A percentile compares a stretch with the other conserved stretches of the same genome.
Conservation (phyloP, 2,888 invertebrate genomes). For the Microctonus aethiopoides region DNA sequence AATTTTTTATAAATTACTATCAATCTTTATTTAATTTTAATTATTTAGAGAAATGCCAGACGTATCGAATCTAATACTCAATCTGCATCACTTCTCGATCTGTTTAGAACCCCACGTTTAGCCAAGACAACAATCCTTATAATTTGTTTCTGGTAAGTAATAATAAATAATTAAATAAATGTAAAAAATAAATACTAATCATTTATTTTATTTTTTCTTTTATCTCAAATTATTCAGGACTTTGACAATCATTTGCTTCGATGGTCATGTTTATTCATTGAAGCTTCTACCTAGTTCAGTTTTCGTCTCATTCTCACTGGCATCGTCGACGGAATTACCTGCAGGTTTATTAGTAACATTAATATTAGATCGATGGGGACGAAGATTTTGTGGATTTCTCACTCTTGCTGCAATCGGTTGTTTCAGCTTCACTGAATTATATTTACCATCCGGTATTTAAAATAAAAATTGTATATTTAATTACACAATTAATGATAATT, state of each 20-base stretch:
- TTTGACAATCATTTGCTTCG: slow-evolving; percentile 85
- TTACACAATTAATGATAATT: not conserved
- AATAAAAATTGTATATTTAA: not conserved
- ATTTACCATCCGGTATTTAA: slow-evolving; percentile 39
- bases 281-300: slow-evolving; percentile 84
- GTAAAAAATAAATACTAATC: not conserved
- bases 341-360: slow-evolving; percentile 83
- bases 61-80: slow-evolving; percentile 54
- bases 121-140: slow-evolving; percentile 67
- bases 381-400: slow-evolving; percentile 85
- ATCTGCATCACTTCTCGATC: slow-evolving; percentile 65
- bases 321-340: slow-evolving; percentile 84
- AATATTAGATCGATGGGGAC: slow-evolving; percentile 82
- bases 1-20: slow-evolving; percentile 9
- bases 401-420: slow-evolving; percentile 82
- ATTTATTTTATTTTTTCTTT: too few species aligned
- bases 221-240: slow-evolving; percentile 69
- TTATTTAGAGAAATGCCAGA: slow-evolving; percentile 57
- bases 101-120: slow-evolving; percentile 67
- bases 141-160: slow-evolving; percentile 66
- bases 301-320: slow-evolving; percentile 85
- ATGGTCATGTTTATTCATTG: slow-evolving; percentile 88
- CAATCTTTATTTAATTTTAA: not conserved
- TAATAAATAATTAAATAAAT: not conserved
- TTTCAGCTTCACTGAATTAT: slow-evolving; percentile 73